Base-by-base conservation (phyloP, 2,888 invertebrate species). In the Zygogramma bicolorata region DNA sequence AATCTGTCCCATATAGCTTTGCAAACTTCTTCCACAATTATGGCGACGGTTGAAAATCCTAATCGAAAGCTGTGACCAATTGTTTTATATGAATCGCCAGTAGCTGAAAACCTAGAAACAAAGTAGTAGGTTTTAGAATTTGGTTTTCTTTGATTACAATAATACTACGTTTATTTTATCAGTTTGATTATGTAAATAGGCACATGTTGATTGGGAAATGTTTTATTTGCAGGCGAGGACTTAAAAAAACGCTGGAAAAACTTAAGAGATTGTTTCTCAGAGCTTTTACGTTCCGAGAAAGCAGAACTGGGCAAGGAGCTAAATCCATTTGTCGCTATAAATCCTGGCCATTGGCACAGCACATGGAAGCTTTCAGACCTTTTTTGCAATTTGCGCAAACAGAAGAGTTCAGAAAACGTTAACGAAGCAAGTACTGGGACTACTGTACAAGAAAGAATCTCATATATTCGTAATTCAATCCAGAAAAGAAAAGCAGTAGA, bases 11-110 rank as follows among this genome's bases (percentile, higher is more conserved):
- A 34, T 34, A 34, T 34, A 34, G 34, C 65, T 65, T 42, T 65
- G 65, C 49, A 65, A 65, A 65, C 65, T 65, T 65, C 65, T 49
- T 65, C 65, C 31, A 65, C 65, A 65, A 49, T 65, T 65, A 46
- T 65, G 42, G 65, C 25, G 49, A 65, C 65, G 22, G 65, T 65
- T 65, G 65, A 65, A 65, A 65, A 65, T 65, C 65, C 65, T 49
- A 34, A 34, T 34, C 34, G 65, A 46, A 49, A 65, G 27, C n/a
- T n/a, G n/a, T n/a, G n/a, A n/a, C n/a, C 65, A 65, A 46, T 65
- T 42, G 65, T 65, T 46, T 65, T 65, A 46, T 65, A 65, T 46
- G 65, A 65, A 49, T 65, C 49, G 65, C 46, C 49, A 49, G 65
- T 46, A 65, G 65, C 65, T 65, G 27, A 46, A 65, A 65, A 42